phyloP scores from a whole-genome alignment of 2,113 vertebrate genomes.

The Psittacus erithacus region DNA sequence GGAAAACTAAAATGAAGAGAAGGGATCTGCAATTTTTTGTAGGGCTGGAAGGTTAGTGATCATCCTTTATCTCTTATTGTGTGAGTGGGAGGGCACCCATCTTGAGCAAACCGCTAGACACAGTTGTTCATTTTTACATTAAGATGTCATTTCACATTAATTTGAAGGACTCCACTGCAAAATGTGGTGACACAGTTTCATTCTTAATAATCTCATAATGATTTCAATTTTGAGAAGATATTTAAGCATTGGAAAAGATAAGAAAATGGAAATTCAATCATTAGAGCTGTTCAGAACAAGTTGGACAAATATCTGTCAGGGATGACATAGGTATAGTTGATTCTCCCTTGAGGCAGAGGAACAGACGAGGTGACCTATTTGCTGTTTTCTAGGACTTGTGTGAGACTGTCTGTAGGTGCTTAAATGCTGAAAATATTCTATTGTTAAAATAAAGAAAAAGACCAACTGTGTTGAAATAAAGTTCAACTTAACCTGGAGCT shows the following conservation, averaged over 20 bases:
- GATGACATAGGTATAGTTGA: background rate
- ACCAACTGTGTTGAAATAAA: background rate
- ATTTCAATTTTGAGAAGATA: constrained; percentile 2
- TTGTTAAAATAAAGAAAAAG: background rate
- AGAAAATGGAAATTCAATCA: background rate
- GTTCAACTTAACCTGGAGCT: background rate
- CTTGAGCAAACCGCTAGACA: background rate
- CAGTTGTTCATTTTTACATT: constrained; percentile 12
- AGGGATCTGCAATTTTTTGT: background rate
- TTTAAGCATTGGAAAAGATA: background rate
- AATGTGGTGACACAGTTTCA: background rate
- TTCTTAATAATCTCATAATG: background rate
- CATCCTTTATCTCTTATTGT: background rate
- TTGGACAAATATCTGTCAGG: background rate
- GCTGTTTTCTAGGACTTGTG: background rate
- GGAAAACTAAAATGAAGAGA: background rate
- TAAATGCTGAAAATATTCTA: background rate
- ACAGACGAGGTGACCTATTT: constrained; percentile 17
- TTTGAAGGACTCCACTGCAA: background rate
- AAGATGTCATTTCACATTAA: constrained; percentile 40
- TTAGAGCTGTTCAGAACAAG: background rate
- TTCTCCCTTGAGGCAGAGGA: constrained; percentile 12
- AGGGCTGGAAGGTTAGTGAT: background rate
- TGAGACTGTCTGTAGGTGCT: background rate
- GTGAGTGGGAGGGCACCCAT: background rate